Percentiles rank a stretch among this genome's conserved stretches.
Conservation (phyloP, 53 echinoderm and acorn worm genomes). For the Patiria pectinifera region DNA sequence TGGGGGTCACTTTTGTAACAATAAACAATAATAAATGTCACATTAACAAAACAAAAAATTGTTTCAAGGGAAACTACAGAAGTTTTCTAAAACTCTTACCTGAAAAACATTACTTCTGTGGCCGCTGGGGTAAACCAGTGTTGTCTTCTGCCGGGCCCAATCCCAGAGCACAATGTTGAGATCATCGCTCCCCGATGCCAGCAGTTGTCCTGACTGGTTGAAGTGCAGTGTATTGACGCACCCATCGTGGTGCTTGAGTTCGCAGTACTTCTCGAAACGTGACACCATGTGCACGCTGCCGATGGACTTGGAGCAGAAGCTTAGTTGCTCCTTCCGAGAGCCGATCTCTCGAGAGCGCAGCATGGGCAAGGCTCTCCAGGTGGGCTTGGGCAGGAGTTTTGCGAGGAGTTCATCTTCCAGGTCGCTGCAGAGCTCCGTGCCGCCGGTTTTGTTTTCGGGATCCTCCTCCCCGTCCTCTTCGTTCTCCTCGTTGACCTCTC, state of each 20-base stretch:
- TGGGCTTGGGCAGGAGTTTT: slow-evolving; percentile 74
- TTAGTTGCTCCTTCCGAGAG: slow-evolving; percentile 31
- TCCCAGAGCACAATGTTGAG: slow-evolving; percentile 91
- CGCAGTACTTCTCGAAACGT: slow-evolving; percentile 82
- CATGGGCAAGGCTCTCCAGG: slow-evolving; percentile 75
- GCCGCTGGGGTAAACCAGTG: slow-evolving; percentile 84
- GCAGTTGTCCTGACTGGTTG: slow-evolving; percentile 78
- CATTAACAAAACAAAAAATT: too few species aligned
- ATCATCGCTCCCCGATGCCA: slow-evolving; percentile 97
- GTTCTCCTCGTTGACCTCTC: slow-evolving; percentile 56
- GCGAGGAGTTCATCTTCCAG: slow-evolving; percentile 79
- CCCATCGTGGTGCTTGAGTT: slow-evolving; percentile 85
- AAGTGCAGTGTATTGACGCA: slow-evolving; percentile 98
- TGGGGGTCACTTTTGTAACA: too few species aligned
- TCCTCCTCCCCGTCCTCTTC: slow-evolving; percentile 39
- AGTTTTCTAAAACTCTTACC: slow-evolving; percentile 71
- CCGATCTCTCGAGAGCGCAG: slow-evolving; percentile 80
- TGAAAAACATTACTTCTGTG: slow-evolving; percentile 97
- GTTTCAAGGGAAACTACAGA: too few species aligned
- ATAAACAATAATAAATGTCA: background rate
- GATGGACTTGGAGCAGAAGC: slow-evolving; percentile 72
- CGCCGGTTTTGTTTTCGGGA: slow-evolving; percentile 38
- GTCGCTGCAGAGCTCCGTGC: slow-evolving; percentile 68
- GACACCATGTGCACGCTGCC: slow-evolving; percentile 80
- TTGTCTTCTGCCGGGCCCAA: slow-evolving; percentile 79